Percentiles rank a stretch among this genome's conserved stretches.
phyloP scores from a whole-genome alignment of 2,113 vertebrate species.

The Chrysochloris asiatica region DNA sequence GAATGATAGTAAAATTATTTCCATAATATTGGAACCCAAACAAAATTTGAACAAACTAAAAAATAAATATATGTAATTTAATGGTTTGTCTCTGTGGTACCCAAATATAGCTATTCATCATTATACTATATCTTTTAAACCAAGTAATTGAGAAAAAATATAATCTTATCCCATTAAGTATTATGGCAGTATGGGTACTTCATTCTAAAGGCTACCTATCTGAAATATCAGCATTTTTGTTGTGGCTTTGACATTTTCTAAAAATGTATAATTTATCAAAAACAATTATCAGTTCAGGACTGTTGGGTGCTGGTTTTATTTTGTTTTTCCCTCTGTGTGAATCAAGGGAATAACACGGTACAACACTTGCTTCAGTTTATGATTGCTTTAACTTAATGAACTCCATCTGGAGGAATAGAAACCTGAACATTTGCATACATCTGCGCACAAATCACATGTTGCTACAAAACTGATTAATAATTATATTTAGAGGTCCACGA shows the following conservation, averaged over 20 bases:
- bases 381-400: constrained; percentile 68
- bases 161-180: neutral
- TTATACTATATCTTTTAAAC: neutral
- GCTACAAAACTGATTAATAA: constrained; percentile 80
- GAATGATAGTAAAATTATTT: neutral
- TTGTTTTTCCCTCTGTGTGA: neutral
- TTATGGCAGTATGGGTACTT: neutral
- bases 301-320: neutral
- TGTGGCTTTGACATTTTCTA: neutral
- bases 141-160: neutral
- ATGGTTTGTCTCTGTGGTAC: neutral
- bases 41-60: neutral
- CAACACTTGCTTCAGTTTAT: constrained; percentile 31
- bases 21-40: neutral
- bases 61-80: neutral
- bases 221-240: neutral
- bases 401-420: constrained; percentile 61
- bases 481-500: constrained; percentile 65
- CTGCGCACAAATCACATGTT: constrained; percentile 62
- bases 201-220: neutral
- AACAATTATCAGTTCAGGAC: neutral
- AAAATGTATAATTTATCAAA: neutral
- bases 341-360: neutral
- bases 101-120: neutral
- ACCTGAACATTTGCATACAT: constrained; percentile 73